A percentile compares a stretch with the other conserved stretches of the same genome.
Conservation (phyloP, 2,113 vertebrate genomes). For the Saccopteryx bilineata region DNA sequence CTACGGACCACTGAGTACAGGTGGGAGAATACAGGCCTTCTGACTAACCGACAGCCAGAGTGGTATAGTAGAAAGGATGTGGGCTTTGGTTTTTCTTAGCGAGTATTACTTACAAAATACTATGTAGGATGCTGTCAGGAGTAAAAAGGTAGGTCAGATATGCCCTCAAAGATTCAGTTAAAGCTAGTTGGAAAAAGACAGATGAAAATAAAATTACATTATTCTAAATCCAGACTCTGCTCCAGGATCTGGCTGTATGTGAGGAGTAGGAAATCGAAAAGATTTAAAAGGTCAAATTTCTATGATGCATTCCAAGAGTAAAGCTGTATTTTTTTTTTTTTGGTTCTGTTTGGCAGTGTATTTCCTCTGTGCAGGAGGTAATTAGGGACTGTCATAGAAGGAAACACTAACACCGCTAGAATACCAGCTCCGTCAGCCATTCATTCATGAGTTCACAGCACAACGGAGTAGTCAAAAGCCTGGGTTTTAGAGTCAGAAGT, state of each 20-base stretch:
- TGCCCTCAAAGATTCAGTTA: neutral
- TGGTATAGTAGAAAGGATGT: neutral
- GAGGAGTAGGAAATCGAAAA: neutral
- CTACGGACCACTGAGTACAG: fast-evolving
- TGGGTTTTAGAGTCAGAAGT: neutral
- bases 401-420: neutral
- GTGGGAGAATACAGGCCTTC: neutral
- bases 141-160: neutral
- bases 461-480: neutral
- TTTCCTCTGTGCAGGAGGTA: neutral
- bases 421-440: neutral
- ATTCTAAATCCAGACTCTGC: neutral
- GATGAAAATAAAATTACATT: neutral
- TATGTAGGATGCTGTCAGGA: neutral
- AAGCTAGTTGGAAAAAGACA: neutral
- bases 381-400: neutral
- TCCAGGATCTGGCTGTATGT: neutral
- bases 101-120: neutral
- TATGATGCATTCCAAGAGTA: neutral
- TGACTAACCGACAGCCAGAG: neutral
- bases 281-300: neutral
- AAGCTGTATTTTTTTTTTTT: neutral
- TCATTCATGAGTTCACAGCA: neutral
- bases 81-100: neutral
- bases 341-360: neutral